These are phyloP conservation scores for Ploceus nigricollis DNA, from an alignment of 2,113 vertebrate genomes.

Conservation along the genomic window DNA sequence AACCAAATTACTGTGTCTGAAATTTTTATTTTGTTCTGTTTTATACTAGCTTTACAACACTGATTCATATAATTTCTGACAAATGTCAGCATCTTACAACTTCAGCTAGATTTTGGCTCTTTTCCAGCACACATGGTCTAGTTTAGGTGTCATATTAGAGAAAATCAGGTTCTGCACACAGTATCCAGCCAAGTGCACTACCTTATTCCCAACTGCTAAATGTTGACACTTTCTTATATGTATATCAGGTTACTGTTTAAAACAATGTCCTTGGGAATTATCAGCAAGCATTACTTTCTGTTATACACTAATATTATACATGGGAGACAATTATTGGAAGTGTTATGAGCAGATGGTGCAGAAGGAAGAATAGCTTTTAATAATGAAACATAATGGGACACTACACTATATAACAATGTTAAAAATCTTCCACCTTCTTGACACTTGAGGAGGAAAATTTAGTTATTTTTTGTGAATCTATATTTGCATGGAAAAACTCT, in stretches of 20 bases:
- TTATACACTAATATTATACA: slow-evolving; percentile 8
- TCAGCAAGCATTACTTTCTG: slow-evolving; percentile 50
- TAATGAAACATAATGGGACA: background rate
- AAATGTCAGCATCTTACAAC: background rate
- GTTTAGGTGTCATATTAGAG: background rate
- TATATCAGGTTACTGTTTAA: slow-evolving; percentile 14
- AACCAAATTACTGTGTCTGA: background rate
- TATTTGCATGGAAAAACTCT: background rate
- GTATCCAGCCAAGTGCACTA: background rate
- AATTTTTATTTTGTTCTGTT: background rate
- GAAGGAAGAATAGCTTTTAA: background rate
- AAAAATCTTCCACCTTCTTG: background rate
- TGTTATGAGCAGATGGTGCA: slow-evolving; percentile 47
- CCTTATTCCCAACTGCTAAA: background rate
- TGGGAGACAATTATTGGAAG: slow-evolving; percentile 20
- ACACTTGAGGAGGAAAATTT: background rate
- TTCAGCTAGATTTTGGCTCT: background rate
- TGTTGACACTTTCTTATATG: background rate
- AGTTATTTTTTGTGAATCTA: background rate
- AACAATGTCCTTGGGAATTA: slow-evolving; percentile 38
- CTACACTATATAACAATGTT: background rate
- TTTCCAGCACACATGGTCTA: background rate
- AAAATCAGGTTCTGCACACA: background rate
- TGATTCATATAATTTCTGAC: background rate
- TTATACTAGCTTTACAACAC: background rate